Percentiles rank a stretch among this genome's conserved stretches.
phyloP scores from a whole-genome alignment of 2,888 invertebrate species.

The Papilio elwesi region DNA sequence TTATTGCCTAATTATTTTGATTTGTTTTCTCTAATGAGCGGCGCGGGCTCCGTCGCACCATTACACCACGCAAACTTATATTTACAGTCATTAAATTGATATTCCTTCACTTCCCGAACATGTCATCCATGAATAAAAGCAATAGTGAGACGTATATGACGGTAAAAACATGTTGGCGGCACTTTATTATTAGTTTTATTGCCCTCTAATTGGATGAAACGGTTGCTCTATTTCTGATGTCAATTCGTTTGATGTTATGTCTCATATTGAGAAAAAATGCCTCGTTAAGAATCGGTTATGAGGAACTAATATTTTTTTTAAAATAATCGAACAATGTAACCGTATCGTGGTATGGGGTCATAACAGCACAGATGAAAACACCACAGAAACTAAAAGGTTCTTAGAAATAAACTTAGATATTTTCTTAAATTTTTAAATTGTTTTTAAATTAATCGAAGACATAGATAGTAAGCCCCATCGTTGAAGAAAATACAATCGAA shows the following conservation, averaged over 20 bases:
- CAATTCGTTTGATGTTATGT: conserved; percentile 53
- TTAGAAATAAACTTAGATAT: not conserved
- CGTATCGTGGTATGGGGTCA: not conserved
- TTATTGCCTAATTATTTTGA: conserved; percentile 81
- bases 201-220: conserved; percentile 71
- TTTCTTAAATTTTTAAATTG: no score
- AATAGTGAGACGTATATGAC: conserved; percentile 1
- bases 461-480: no score
- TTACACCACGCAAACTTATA: conserved; percentile 49
- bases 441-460: no score
- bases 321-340: conserved; percentile 7
- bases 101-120: conserved; percentile 45
- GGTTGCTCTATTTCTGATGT: conserved; percentile 67
- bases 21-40: conserved; percentile 80
- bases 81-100: conserved; percentile 28
- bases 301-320: conserved; percentile 7
- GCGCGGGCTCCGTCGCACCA: conserved; percentile 65
- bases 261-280: conserved; percentile 31
- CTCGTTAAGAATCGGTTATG: conserved; percentile 30
- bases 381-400: not conserved
- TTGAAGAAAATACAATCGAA: no score
- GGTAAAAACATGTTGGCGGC: conserved; percentile 46
- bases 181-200: conserved; percentile 68
- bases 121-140: conserved; percentile 38
- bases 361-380: no score